phyloP scores from a whole-genome alignment of 2,797 vertebrate genomes.

The Aselliscus stoliczkanus region DNA sequence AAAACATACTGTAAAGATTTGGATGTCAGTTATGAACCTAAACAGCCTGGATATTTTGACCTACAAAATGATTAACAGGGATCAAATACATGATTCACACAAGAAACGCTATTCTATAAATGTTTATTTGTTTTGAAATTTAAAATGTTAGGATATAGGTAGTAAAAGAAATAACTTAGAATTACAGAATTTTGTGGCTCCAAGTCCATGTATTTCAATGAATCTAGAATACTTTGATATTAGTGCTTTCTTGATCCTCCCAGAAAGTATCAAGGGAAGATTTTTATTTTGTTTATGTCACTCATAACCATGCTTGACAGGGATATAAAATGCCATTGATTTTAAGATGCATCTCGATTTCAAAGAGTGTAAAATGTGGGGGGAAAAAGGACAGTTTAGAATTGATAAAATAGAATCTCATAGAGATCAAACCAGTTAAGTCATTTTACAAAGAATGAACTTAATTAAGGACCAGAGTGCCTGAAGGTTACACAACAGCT shows the following conservation, averaged over 20 bases:
- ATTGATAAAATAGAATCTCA: not conserved
- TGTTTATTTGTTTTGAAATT: not conserved
- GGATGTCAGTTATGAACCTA: not conserved
- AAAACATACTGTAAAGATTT: conserved; percentile 32
- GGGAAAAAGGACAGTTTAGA: not conserved
- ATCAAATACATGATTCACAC: not conserved
- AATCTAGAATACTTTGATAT: not conserved
- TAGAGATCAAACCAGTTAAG: not conserved
- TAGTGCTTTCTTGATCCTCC: not conserved
- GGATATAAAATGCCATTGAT: not conserved
- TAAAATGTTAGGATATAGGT: not conserved
- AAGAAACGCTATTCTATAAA: not conserved
- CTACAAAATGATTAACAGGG: not conserved
- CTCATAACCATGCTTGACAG: not conserved
- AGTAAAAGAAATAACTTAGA: conserved; percentile 18
- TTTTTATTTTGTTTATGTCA: conserved; percentile 22
- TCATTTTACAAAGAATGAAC: conserved; percentile 40
- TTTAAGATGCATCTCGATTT: not conserved
- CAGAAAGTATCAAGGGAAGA: not conserved
- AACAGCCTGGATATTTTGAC: not conserved
- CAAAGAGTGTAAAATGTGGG: not conserved
- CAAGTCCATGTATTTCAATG: not conserved
- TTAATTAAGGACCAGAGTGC: conserved; percentile 20
- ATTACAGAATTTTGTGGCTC: not conserved
- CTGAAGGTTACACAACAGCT: not conserved